phyloP scores from a whole-genome alignment of 2,797 vertebrate genomes.

The Gymnoscopelus braueri region DNA sequence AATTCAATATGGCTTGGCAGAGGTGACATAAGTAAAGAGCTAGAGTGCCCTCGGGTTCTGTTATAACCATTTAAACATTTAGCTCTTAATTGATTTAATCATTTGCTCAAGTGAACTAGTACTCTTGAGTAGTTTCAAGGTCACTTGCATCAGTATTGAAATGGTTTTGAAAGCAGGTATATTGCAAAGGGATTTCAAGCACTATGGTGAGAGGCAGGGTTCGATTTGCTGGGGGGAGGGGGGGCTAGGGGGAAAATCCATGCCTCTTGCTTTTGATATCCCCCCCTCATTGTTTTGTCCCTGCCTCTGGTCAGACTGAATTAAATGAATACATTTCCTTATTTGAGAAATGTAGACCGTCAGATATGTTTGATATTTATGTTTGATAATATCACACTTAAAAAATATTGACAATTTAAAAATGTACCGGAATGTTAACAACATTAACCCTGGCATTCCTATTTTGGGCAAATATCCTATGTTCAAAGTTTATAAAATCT shows the following conservation, averaged over 20 bases:
- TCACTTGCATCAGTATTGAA: conserved; percentile 23
- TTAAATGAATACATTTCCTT: no score
- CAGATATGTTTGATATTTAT: no score
- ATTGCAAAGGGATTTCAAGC: neutral
- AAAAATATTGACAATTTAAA: no score
- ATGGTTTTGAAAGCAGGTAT: conserved; percentile 14
- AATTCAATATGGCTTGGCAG: conserved; percentile 25
- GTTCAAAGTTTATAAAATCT: no score
- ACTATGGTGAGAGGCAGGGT: no score
- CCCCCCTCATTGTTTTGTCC: neutral
- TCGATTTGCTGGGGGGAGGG: no score
- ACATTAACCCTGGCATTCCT: no score
- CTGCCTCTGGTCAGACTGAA: neutral
- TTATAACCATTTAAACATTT: conserved; percentile 31
- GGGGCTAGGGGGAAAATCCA: no score
- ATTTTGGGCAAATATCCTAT: no score
- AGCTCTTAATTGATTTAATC: conserved; percentile 49
- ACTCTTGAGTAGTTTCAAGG: conserved; percentile 35
- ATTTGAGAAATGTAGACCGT: no score
- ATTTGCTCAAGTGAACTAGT: conserved; percentile 33
- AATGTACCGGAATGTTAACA: no score
- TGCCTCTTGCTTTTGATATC: neutral
- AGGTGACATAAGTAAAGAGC: conserved; percentile 21
- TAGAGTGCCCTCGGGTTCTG: conserved; percentile 5
- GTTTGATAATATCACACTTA: no score